Conservation (phyloP, 2,113 vertebrate species). For the Hyla sarda region DNA sequence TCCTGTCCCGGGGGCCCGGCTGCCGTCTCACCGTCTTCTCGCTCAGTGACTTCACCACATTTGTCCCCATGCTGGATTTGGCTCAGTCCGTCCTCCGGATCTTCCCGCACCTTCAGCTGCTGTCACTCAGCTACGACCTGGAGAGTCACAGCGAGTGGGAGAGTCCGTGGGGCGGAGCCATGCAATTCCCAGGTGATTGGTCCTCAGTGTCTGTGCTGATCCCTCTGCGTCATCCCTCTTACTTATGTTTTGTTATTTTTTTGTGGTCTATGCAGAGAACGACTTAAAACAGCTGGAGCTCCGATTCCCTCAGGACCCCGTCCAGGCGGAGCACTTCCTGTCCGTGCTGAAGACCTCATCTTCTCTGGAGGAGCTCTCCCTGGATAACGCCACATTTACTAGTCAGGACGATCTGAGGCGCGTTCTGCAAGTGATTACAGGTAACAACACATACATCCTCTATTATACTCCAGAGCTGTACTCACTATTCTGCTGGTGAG, state of each 20-base stretch:
- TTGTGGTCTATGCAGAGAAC: conserved; percentile 68
- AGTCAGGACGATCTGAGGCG: conserved; percentile 68
- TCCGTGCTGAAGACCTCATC: conserved; percentile 75
- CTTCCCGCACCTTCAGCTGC: conserved; percentile 69
- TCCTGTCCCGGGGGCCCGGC: conserved; percentile 67
- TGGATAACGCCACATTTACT: conserved; percentile 76
- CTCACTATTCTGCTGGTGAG: no score
- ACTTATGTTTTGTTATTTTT: conserved; percentile 34
- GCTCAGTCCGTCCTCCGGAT: conserved; percentile 69
- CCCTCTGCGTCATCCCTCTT: background rate
- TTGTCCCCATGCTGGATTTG: conserved; percentile 75
- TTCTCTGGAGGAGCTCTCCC: conserved; percentile 76
- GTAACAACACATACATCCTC: conserved; percentile 69
- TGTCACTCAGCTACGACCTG: conserved; percentile 77
- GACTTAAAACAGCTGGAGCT: conserved; percentile 80
- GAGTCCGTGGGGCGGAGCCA: background rate
- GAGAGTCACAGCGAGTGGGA: conserved; percentile 70
- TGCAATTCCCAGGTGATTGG: background rate
- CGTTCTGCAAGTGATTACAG: conserved; percentile 75
- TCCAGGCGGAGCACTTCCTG: conserved; percentile 69
- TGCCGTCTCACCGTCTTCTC: conserved; percentile 72
- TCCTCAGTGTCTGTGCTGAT: background rate
- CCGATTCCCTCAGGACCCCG: conserved; percentile 76
- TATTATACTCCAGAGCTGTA: background rate
- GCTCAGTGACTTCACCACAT: conserved; percentile 76